These are phyloP conservation scores for Erythrocercus mccallii DNA, from an alignment of 2,113 vertebrate species.

Conservation along the genomic window DNA sequence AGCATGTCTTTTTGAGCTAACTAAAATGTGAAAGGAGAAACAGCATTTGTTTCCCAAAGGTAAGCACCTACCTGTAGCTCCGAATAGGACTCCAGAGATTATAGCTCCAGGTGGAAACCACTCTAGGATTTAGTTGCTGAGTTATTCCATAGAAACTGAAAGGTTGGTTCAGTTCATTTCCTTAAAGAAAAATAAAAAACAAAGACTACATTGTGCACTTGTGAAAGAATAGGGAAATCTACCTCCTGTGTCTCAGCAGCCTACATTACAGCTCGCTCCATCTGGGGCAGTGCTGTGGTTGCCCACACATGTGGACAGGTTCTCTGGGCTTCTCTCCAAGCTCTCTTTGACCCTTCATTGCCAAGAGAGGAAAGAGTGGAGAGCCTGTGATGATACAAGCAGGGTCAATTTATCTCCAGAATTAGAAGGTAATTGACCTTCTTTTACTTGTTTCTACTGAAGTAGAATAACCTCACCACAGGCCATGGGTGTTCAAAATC, in stretches of 20 bases:
- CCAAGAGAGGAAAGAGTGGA: background rate
- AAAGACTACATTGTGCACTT: too few relatives aligned
- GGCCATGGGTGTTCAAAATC: background rate
- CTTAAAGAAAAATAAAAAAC: background rate
- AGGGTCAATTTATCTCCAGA: background rate
- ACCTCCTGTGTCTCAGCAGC: background rate
- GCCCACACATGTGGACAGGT: fast-evolving
- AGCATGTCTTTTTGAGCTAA: background rate
- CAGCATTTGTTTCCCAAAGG: background rate
- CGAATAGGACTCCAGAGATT: background rate
- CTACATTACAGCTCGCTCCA: background rate
- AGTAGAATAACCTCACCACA: background rate
- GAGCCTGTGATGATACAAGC: background rate
- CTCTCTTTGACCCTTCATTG: background rate
- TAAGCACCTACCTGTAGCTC: background rate
- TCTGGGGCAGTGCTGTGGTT: fast-evolving
- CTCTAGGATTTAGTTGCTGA: background rate
- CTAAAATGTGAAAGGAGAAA: background rate
- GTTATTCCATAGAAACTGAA: background rate
- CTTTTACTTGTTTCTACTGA: background rate
- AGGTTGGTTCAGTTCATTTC: fast-evolving
- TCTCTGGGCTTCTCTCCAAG: background rate
- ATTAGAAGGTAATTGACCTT: background rate
- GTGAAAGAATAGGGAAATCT: background rate
- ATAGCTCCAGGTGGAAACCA: background rate